phyloP scores from a whole-genome alignment of 2,113 vertebrate genomes.

The Syngnathoides biaculeatus region DNA sequence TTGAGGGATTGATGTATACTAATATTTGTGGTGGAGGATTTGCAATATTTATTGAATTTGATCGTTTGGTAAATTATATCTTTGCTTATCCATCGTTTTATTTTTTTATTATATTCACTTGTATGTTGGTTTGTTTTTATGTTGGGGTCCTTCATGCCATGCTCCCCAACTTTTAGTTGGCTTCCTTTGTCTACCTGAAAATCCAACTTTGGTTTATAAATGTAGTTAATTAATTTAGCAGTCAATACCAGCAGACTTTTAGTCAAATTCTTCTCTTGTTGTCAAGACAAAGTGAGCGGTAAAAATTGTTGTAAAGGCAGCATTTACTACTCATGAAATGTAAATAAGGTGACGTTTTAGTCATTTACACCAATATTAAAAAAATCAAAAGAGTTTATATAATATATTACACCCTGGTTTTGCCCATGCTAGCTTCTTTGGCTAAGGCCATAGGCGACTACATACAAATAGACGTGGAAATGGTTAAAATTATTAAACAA shows the following conservation, averaged over 20 bases:
- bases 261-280: neutral
- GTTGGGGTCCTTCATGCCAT: too few species aligned
- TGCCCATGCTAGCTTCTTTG: neutral
- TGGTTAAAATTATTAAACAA: too few species aligned
- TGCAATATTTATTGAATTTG: too few species aligned
- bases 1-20: too few species aligned
- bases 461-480: neutral
- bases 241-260: neutral
- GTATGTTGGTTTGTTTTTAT: too few species aligned
- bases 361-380: neutral
- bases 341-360: neutral
- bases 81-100: too few species aligned
- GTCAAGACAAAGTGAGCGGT: neutral
- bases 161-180: too few species aligned
- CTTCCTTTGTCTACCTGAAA: too few species aligned
- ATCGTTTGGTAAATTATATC: too few species aligned
- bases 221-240: neutral
- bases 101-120: too few species aligned
- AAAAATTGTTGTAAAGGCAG: neutral
- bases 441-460: neutral
- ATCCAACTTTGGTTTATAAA: neutral
- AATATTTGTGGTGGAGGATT: too few species aligned
- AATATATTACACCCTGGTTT: neutral
- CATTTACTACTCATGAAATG: neutral
- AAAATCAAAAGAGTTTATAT: neutral